Evolutionary conservation across 2,113 vertebrate species (phyloP).

Genomic region (Leiothrix lutea): DNA sequence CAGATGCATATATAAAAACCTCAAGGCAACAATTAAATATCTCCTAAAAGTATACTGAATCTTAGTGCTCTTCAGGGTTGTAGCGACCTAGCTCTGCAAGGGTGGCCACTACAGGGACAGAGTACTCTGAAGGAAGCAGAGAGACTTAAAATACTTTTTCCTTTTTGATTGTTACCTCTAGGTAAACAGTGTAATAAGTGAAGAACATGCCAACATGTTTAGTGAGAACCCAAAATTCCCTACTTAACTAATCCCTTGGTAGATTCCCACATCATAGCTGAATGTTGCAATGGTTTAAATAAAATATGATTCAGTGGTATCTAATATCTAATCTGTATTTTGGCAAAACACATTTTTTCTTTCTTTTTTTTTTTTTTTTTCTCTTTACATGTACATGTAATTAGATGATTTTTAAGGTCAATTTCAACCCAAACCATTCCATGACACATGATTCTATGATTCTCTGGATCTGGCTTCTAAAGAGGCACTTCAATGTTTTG

Average conservation of each 20-base stretch:
- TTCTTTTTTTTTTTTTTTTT: too few relatives aligned
- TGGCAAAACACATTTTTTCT: background rate
- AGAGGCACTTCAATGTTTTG: background rate
- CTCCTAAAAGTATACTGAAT: background rate
- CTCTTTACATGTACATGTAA: background rate
- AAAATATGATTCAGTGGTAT: background rate
- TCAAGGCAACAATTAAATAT: background rate
- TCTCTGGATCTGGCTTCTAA: background rate
- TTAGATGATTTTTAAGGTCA: background rate
- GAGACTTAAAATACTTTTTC: background rate
- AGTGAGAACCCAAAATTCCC: background rate
- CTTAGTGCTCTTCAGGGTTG: background rate
- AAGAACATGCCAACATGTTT: background rate
- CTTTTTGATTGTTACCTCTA: background rate
- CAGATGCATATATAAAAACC: background rate
- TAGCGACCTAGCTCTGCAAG: background rate
- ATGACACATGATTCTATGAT: background rate
- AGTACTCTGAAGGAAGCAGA: background rate
- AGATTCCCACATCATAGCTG: background rate
- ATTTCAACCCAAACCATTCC: background rate
- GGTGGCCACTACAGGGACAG: background rate
- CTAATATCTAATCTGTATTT: background rate
- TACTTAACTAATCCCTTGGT: background rate
- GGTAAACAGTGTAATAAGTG: background rate
- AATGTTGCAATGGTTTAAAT: background rate